These are phyloP conservation scores for Columba guinea DNA, from an alignment of 2,797 vertebrate genomes.

Conservation along the genomic window DNA sequence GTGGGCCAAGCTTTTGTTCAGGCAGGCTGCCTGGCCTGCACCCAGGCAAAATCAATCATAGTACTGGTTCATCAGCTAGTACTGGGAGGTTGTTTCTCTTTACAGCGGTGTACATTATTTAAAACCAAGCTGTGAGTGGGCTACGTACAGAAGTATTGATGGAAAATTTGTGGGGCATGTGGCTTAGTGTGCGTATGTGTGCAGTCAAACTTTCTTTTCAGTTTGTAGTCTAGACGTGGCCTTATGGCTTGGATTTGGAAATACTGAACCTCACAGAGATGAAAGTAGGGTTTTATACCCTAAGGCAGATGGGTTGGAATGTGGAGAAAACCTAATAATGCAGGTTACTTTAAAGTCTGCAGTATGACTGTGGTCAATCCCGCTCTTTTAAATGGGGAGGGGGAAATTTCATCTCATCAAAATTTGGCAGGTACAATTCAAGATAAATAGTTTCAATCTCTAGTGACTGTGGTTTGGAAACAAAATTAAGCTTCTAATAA, in stretches of 20 bases:
- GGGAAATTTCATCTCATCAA: conserved; percentile 41
- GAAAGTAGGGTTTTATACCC: conserved; percentile 56
- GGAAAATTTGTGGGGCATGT: conserved; percentile 20
- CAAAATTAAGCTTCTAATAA: conserved; percentile 49
- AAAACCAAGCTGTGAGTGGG: conserved; percentile 10
- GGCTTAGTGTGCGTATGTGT: conserved; percentile 25
- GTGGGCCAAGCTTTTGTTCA: conserved; percentile 50
- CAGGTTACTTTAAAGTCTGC: conserved; percentile 59
- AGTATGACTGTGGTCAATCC: conserved; percentile 47
- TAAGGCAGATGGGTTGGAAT: conserved; percentile 58
- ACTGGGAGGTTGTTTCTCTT: neutral
- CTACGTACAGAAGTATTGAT: neutral
- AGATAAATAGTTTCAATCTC: conserved; percentile 49
- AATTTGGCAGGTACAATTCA: conserved; percentile 47
- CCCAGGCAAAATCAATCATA: conserved; percentile 37
- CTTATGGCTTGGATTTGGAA: conserved; percentile 61
- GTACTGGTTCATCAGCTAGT: neutral
- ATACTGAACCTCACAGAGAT: conserved; percentile 44
- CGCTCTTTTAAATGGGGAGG: neutral
- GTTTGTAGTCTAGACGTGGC: conserved; percentile 57
- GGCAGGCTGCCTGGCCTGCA: conserved; percentile 16
- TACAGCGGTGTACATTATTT: neutral
- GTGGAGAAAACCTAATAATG: conserved; percentile 52
- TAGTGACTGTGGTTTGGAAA: conserved; percentile 49
- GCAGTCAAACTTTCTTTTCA: conserved; percentile 43